Evolutionary conservation across 53 echinoderm and acorn worm genomes (phyloP), one percentile per base, ranked within the genome.

Genomic region (Paelopatides confundens): DNA sequence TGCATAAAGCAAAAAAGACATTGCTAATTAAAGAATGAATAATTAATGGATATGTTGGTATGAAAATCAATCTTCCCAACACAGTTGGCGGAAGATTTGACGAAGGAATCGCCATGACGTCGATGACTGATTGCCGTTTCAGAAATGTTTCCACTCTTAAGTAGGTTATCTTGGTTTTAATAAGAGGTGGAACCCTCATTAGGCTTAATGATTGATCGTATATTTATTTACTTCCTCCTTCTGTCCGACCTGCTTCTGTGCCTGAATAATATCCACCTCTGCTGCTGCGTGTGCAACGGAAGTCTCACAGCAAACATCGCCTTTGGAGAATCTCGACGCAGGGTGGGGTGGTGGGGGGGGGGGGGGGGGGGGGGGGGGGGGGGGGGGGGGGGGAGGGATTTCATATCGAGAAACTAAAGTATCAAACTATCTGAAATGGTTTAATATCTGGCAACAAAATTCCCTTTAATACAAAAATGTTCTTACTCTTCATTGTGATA

Each of bases 1-100:
- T n/a, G 58, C 14, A 54, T 21, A 54, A 54, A 54, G 21, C 58
- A 7, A 54, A 54, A 4, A 54, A n/a, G 58, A 54, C 58, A 54
- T n/a, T 54, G 58, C 58, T 54, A 54, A 54, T 54, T 54, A 54
- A 54, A 54, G 58, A 54, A 15, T 54, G 58, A 54, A 54, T 54
- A 54, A 54, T 54, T 54, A 54, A 54, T 54, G 58, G 17, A 7
- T 7, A 54, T 21, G 21, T 54, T 54, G 58, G 58, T 54, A 54
- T 4, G 58, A 54, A 54, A 54, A 54, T 54, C 58, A 54, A 54
- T 54, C 58, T 54, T 54, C 21, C 58, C 58, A 54, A 54, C 58
- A 54, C 58, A 54, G 58, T 54, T 23, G 58, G 18, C 23, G 21
- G 23, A 54, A 54, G 58, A 54, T 54, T 23, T 54, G 58, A 54